Base-by-base conservation (phyloP, 2,888 invertebrate species). In the Trachelus iudaicus region DNA sequence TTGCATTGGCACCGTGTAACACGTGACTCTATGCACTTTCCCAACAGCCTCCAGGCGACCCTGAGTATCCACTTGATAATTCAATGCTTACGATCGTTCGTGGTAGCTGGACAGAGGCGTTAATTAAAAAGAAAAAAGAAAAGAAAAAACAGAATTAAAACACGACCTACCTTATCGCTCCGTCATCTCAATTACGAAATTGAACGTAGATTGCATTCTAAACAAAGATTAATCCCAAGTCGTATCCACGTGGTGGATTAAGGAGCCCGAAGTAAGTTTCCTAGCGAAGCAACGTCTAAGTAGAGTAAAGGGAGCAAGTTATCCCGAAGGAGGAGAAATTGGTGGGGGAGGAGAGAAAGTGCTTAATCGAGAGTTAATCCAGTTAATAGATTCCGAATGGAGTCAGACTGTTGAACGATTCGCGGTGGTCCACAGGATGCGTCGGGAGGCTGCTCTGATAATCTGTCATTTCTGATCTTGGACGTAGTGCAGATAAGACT, bases 331-430 rank as follows among this genome's bases (percentile, higher is more conserved):
- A 77, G 76, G 68, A 71, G 69, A 40, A 31, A 69, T 40, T 40
- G 68, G 69, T 12, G 73, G 37, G 68, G 34, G 30, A n/a, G 33
- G n/a, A 13, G 71, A 23, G 76, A 75, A 78, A 80, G 83, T 84
- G 85, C 84, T 86, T 87, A 87, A 86, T 87, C 85, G 86, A 85
- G 85, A 87, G 87, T 89, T 89, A 89, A 89, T 89, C 88, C 88
- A 84, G 88, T 89, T 89, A 88, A 89, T 89, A 89, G 88, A 89
- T 89, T 88, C 86, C 83, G 86, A 86, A 86, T 86, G 84, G 85
- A 87, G 86, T 85, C 86, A 86, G 84, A 85, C 83, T 69, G 40
- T 40, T 15, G 40, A 15, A 40, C 40, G 40, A 40, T 15, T 40
- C 40, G 40, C 15, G 40, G 40, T 40, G 40, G 40, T 40, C 40